Base-by-base conservation (phyloP, 2,888 invertebrate genomes). In the Azorinus chamasolen region DNA sequence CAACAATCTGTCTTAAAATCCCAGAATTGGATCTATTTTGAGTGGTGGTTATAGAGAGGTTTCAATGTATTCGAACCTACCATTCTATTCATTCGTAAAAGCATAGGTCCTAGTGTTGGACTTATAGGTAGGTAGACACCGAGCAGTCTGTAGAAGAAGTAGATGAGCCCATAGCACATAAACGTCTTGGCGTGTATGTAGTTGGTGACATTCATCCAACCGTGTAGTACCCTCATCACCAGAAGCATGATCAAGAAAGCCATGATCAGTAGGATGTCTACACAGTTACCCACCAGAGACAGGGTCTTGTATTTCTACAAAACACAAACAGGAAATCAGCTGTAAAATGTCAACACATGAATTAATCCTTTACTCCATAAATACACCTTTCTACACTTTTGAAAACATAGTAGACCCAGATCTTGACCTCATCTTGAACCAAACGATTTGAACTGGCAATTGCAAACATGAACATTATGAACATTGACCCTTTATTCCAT, bases 101-200 rank as follows among this genome's bases (percentile, higher is more conserved):
- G 83, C 87, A 94, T 91, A 1, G 94, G 94, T 27, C 94, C 94
- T n/a, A 93, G 86, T 3, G 92, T 93, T 1, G 92, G 91, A 59
- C 92, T 92, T 65, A 94, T 92, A 0, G 94, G 94, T 27, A 94
- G 87, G 84, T 93, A 94, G 41, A 93, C 92, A 66, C 92, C 92
- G 41, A 94, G 89, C 16, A 94, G 91, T 8, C 94, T 89, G 83
- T 93, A 94, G 87, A 93, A 94, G 86, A 93, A 93, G 86, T 93
- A 94, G 22, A 94, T 89, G 16, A 94, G 84, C 16, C 90, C 93
- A n/a, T 90, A 51, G 64, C 92, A 91, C 75, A 93, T 79, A 32
- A 93, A 82, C 18, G 92, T 89, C 79, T 92, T 91, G 46, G 90
- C 87, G n/a, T 88, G 86, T 57, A 90, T 90, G 63, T 87, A 87